Evolutionary conservation across 2,888 invertebrate species (phyloP).

Genomic region (Syrphus vitripennis): DNA sequence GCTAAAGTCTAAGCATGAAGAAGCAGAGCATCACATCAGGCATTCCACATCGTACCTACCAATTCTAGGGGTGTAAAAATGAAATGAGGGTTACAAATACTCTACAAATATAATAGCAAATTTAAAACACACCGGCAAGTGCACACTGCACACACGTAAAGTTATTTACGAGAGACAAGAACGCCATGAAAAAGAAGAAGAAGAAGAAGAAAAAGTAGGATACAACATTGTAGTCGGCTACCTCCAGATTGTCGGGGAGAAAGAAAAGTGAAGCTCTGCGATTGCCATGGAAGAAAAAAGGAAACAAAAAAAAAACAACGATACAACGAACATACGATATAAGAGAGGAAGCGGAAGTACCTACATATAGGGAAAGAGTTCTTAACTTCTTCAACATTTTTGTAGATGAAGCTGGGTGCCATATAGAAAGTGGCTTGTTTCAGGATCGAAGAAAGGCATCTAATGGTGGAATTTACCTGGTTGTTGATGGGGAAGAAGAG

Average conservation of each 20-base stretch:
- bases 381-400: constrained; percentile 53
- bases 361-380: constrained; percentile 60
- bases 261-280: constrained; percentile 34
- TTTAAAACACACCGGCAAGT: constrained; percentile 56
- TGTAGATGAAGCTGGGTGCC: constrained; percentile 1
- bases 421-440: constrained; percentile 39
- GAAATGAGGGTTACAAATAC: constrained; percentile 65
- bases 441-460: not conserved
- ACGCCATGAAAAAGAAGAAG: constrained; percentile 22
- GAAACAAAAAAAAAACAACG: not conserved
- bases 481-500: not conserved
- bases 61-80: constrained; percentile 6
- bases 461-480: constrained; percentile 21
- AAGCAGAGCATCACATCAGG: not conserved
- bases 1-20: not conserved
- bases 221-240: not conserved
- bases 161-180: constrained; percentile 62
- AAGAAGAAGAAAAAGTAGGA: constrained; percentile 31
- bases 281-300: not conserved
- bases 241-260: constrained; percentile 38
- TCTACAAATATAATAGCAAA: constrained; percentile 61
- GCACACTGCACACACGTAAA: constrained; percentile 31
- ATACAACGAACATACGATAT: not conserved
- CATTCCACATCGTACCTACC: not conserved
- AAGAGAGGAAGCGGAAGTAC: constrained; percentile 46